Evolutionary conservation across 2,888 invertebrate genomes (phyloP), one percentile per base, ranked within the genome.

Genomic region (Rhamphomyia laevipes): DNA sequence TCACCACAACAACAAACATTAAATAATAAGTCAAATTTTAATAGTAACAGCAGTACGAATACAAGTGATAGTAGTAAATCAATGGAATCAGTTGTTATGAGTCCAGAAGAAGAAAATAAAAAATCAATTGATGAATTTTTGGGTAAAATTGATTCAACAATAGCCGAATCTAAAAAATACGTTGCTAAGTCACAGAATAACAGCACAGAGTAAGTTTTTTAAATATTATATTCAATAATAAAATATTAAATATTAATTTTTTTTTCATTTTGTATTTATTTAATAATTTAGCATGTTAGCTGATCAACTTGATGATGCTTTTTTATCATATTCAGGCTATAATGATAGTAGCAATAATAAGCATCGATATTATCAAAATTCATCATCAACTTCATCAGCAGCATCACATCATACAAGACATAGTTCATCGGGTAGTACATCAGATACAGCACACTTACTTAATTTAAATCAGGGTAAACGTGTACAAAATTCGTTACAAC

Each of bases 131-230:
- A 82, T 63, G 85, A 88, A 60, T 89, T 88, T 65, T 75, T 90
- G 57, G 84, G 77, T 60, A 83, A 87, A 75, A 81, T 90, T 63
- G 89, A 90, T 72, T 82, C 83, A 50, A 85, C 88, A 18, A 82
- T 90, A 63, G 89, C 88, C 49, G 83, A 77, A 62, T 87, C 86
- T 46, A 88, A 86, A 67, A 84, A 82, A 70, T 86, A 87, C 67
- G 86, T 89, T 21, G 82, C 84, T 63, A 82, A 84, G 63, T 81
- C 84, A 56, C 82, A 84, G 71, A 81, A 80, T 63, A 81, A 77
- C 63, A 81, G 77, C 64, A 88, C 87, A 76, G 82, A 86, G 89
- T 89, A 75, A 84, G 86, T 84, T 37, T 45, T 16, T 30, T 58
- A 30, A 35, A 35, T 13, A 30, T 44, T 48, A 17, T 37, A 7